Conservation (phyloP, 2,888 invertebrate genomes). For the Drosophila atripex region DNA sequence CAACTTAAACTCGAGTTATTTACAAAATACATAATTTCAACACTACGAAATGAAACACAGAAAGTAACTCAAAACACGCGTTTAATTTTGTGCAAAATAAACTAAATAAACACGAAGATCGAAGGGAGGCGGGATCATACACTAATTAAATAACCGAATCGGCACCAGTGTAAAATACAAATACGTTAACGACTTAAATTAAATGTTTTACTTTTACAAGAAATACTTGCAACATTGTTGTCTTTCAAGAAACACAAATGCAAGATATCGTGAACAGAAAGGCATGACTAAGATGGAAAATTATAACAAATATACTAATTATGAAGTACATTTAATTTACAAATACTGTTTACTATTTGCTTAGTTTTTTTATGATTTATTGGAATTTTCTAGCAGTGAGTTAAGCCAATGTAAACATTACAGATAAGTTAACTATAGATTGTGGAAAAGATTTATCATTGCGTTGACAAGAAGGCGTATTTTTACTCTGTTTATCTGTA, state of each 20-base stretch:
- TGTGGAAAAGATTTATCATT: background rate
- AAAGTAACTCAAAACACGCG: slow-evolving; percentile 27
- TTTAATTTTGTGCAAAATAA: background rate
- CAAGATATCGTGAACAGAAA: too few species aligned
- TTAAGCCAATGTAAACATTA: background rate
- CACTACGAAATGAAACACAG: slow-evolving; percentile 27
- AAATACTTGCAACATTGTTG: slow-evolving; percentile 3
- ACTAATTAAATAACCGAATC: background rate
- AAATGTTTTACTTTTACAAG: background rate
- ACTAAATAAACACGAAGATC: slow-evolving; percentile 1
- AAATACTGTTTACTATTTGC: background rate
- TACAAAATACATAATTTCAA: slow-evolving; percentile 28
- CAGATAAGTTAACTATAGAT: background rate
- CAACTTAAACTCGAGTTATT: slow-evolving; percentile 26
- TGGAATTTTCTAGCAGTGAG: background rate
- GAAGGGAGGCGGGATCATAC: background rate
- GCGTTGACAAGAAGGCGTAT: background rate
- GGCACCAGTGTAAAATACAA: background rate
- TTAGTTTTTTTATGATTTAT: background rate
- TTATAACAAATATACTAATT: background rate
- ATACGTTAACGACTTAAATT: too few species aligned
- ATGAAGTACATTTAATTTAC: background rate
- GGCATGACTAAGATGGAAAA: background rate
- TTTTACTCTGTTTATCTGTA: background rate
- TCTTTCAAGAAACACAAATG: too few species aligned